Evolutionary conservation across 2,888 invertebrate genomes (phyloP), one percentile per base, ranked within the genome.

Genomic region (Protophormia terraenovae): DNA sequence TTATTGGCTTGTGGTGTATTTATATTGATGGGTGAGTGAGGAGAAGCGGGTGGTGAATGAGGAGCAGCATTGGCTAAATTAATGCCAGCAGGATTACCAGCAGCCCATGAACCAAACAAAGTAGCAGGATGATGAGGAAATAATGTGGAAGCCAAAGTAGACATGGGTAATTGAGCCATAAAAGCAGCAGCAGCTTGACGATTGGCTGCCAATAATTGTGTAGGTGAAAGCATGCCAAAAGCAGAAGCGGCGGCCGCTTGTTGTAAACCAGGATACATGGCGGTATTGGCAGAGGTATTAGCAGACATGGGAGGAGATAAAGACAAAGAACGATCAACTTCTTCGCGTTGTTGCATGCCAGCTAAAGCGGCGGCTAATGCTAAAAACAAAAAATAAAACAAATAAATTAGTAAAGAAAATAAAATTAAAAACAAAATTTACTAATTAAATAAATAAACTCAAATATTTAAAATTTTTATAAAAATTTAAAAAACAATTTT

Each of bases 341-440:
- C 92, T 86, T 93, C 93, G 55, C 90, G 90, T 86, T 92, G 92
- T 87, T 92, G 92, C 82, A 93, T 92, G 87, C 92, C 91, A 73
- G 92, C 93, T 87, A 93, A 87, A 58, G 93, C 92, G 84, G 92
- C 93, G 79, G 93, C 92, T 86, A 93, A 88, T 88, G 90, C 93
- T 93, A 81, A 72, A 87, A 87, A 10, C 27, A 55, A 75, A 38
- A 78, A 38, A 24, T 32, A 58, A 53, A 19, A 27, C 5, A 22
- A 50, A 27, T 29, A 50, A 58, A 29, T 73, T 75, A 79, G 35
- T 71, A 50, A 29, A 45, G n/a, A 32, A 32, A 41, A 66, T n/a
- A n/a, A n/a, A n/a, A n/a, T n/a, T n/a, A n/a, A n/a, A n/a, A n/a
- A n/a, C n/a, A n/a, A n/a, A n/a, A n/a, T n/a, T n/a, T n/a, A n/a